Evolutionary conservation across 2,888 invertebrate species (phyloP), one percentile per base, ranked within the genome.

Genomic region (Anticlea derivata): DNA sequence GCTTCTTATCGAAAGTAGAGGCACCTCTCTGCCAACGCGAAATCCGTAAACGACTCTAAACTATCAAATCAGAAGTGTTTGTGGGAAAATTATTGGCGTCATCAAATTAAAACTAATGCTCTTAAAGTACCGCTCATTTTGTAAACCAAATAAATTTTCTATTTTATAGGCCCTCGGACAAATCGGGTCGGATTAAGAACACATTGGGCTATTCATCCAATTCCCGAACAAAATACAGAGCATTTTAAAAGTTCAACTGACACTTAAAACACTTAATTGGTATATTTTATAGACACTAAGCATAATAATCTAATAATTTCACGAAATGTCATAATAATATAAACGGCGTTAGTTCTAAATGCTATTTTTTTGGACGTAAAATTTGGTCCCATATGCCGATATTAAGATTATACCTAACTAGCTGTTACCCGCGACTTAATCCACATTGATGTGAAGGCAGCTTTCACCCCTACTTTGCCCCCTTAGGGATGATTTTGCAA

Each of bases 251-350:
- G 51, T 58, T 61, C 58, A 54, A 48, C 44, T 43, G 48, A 29
- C 38, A 33, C 58, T 68, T 66, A 66, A 69, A 70, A 64, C 48
- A 51, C 52, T 37, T 63, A 63, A 67, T 61, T 44, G 50, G 46
- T 64, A 53, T 60, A 68, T 66, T 60, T 40, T 44, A 61, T 61
- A 54, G 45, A 58, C 29, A 27, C 35, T 50, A 44, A 58, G 66
- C 65, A 75, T 76, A 72, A 65, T 64, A 65, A 65, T 55, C 55
- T 57, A 63, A 66, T 73, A 70, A 68, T 58, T 71, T 69, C 55
- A 46, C 41, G 10, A 63, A 68, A 72, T 67, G 60, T 68, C 66
- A 65, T 65, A 69, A 66, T 68, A 68, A 52, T 62, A 41, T 55
- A 53, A 3, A 17, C 17, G 17, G 17, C 65, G 66, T 64, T 56